Evolutionary conservation across 2,888 invertebrate genomes (phyloP).

Genomic region (Phlogophora meticulosa): DNA sequence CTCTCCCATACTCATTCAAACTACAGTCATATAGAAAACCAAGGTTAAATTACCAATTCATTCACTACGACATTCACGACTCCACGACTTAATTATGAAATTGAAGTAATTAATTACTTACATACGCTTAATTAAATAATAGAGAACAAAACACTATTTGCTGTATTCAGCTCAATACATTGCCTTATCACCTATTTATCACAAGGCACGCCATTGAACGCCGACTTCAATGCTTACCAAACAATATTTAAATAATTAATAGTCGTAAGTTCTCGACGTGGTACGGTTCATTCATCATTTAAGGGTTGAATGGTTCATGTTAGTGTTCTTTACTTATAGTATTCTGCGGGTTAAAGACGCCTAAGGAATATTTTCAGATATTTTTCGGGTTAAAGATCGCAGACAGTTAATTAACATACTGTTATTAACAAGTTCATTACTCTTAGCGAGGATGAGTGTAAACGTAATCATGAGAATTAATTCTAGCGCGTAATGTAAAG

Average conservation of each 20-base stretch:
- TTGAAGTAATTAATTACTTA: conserved; percentile 12
- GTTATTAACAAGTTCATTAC: neutral
- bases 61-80: neutral
- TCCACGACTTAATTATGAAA: conserved; percentile 31
- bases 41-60: neutral
- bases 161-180: conserved; percentile 18
- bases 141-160: conserved; percentile 26
- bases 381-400: neutral
- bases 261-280: conserved; percentile 11
- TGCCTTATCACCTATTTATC: conserved; percentile 29
- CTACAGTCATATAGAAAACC: neutral
- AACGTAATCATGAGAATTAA: neutral
- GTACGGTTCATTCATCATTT: conserved; percentile 45
- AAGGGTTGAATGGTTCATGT: conserved; percentile 13
- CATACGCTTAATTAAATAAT: neutral
- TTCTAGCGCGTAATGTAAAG: neutral
- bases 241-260: conserved; percentile 48
- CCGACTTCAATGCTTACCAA: conserved; percentile 15
- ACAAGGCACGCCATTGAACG: conserved; percentile 1
- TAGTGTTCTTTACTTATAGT: neutral
- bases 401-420: neutral
- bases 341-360: neutral
- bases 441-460: neutral
- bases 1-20: too few species aligned
- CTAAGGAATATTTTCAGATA: conserved; percentile 4